Base-by-base conservation (phyloP, 2,113 vertebrate species). In the Brachyistius frenatus region DNA sequence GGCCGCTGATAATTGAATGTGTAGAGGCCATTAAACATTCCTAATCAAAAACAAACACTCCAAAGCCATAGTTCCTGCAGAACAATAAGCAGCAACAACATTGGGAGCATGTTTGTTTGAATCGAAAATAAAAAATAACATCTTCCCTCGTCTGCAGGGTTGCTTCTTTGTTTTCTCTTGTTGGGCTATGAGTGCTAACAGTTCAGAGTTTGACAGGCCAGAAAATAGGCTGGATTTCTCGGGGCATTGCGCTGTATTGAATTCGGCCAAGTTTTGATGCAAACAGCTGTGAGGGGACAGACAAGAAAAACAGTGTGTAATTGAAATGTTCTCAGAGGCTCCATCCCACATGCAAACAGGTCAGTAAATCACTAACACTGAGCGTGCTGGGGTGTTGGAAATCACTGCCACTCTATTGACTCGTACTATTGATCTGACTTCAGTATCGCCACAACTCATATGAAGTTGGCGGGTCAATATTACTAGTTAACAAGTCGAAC, bases 11-110 rank as follows among this genome's bases (percentile, higher is more conserved):
- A 93, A 94, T 93, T 93, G 90, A 92, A 93, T 94, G 91, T 93
- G 90, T 86, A 74, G 89, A 91, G 87, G 83, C 88, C 88, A 93
- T 95, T 94, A 93, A 94, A 93, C 92, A 91, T 88, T 93, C 87
- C 87, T 92, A 94, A 94, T 95, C 92, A 94, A 94, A 92, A 93
- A 85, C 89, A 91, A 93, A 93, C 93, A 91, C 91, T 94, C 89
- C 90, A 91, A 88, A 87, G 83, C 65, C 81, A 82, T 60, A 56
- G 78, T 78, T 86, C 53, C 76, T 76, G 33, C 71, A 73, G 65
- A 81, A 86, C 78, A 86, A 88, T 85, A 62, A 41, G 36, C 31
- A 2, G 50, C 71, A 73, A 62, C 39, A 72, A 83, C 69, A 82
- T 75, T 70, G 73, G 66, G 66, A 50, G 69, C 44, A 13, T 60